Evolutionary conservation across 2,113 vertebrate genomes (phyloP).

Genomic region (Hemibagrus wyckioides): DNA sequence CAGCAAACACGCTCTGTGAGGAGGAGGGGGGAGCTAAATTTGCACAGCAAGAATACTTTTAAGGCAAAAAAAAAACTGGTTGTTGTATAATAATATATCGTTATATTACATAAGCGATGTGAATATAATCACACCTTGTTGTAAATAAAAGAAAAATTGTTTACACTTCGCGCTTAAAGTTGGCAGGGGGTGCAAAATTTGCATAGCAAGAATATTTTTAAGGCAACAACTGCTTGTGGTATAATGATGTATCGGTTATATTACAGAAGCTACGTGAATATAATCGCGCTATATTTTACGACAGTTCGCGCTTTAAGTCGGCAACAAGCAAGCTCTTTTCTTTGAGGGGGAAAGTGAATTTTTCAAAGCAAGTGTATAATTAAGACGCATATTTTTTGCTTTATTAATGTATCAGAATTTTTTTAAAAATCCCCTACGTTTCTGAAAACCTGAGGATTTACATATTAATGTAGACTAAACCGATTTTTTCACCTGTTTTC

Average conservation of each 20-base stretch:
- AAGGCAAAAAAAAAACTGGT: background rate
- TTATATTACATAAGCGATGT: background rate
- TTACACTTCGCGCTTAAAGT: no score
- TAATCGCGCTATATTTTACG: slow-evolving; percentile 2
- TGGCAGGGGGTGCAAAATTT: background rate
- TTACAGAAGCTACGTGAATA: no score
- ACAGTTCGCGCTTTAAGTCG: background rate
- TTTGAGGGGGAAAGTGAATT: fast-evolving
- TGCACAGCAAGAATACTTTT: background rate
- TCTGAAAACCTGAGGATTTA: background rate
- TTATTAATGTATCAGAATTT: background rate
- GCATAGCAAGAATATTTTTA: background rate
- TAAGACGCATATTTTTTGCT: no score
- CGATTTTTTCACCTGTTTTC: background rate
- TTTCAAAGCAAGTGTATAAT: background rate
- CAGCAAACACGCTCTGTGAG: background rate
- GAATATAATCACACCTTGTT: background rate
- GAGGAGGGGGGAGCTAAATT: no score
- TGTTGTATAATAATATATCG: background rate
- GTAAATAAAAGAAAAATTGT: background rate
- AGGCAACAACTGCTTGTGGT: no score
- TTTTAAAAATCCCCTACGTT: background rate
- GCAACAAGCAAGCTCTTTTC: background rate
- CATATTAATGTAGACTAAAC: background rate
- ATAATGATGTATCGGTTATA: no score